Conservation (phyloP, 2,888 invertebrate species). For the Lacanobia wlatinum region DNA sequence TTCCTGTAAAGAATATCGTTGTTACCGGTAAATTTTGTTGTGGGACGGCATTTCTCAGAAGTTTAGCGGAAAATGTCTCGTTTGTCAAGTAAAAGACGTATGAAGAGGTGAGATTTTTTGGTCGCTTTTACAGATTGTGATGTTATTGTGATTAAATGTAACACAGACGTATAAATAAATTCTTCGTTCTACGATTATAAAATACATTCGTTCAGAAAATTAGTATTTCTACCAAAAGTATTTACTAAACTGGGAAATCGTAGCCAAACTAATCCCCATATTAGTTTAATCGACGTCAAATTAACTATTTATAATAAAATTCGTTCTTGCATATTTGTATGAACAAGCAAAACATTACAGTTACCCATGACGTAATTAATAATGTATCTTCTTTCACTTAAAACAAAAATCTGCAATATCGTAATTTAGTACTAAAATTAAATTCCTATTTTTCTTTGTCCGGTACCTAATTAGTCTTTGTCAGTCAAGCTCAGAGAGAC, state of each 20-base stretch:
- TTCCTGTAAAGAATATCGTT: conserved; percentile 40
- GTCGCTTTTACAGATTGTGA: too few relatives aligned
- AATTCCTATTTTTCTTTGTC: conserved; percentile 66
- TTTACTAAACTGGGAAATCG: too few relatives aligned
- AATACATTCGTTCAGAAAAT: too few relatives aligned
- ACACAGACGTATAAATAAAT: too few relatives aligned
- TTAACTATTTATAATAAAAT: too few relatives aligned
- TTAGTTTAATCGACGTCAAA: too few relatives aligned
- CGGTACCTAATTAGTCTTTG: conserved; percentile 66
- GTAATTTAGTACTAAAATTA: conserved; percentile 59
- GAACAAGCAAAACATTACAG: too few relatives aligned
- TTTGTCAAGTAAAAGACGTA: neutral
- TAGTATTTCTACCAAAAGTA: too few relatives aligned
- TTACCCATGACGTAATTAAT: neutral
- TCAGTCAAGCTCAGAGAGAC: conserved; percentile 51
- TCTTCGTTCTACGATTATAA: too few relatives aligned
- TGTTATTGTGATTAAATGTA: too few relatives aligned
- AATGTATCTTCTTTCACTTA: neutral
- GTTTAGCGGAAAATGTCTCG: neutral
- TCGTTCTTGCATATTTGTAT: too few relatives aligned
- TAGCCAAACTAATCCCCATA: too few relatives aligned
- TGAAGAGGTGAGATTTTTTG: neutral
- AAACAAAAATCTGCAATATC: conserved; percentile 7
- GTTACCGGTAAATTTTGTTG: conserved; percentile 22
- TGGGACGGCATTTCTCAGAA: conserved; percentile 2